phyloP scores from a whole-genome alignment of 2,797 vertebrate genomes.

The Rallus crepitans region DNA sequence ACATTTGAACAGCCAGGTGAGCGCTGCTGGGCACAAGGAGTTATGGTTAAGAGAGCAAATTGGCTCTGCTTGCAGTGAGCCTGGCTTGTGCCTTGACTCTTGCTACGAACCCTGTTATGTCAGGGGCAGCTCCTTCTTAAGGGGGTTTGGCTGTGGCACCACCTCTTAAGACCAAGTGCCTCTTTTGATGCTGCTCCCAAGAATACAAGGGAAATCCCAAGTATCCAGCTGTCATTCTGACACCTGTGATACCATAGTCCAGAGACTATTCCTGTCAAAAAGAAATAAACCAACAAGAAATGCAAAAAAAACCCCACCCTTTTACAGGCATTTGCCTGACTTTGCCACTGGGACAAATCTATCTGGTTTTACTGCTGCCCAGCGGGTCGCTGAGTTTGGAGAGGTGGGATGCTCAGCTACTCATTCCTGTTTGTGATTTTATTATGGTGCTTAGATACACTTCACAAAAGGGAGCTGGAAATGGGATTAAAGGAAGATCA shows the following conservation, averaged over 20 bases:
- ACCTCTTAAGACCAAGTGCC: neutral
- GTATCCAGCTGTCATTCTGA: neutral
- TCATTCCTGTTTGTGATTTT: neutral
- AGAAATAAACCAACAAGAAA: neutral
- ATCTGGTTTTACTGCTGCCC: neutral
- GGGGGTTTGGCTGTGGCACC: neutral
- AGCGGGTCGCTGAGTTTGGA: neutral
- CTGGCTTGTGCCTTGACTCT: neutral
- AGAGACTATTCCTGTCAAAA: neutral
- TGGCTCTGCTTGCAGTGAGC: neutral
- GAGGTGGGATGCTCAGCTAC: neutral
- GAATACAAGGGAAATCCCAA: neutral
- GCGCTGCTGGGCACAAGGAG: neutral
- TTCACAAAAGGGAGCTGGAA: neutral
- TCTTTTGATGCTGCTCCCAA: neutral
- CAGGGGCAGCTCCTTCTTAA: neutral
- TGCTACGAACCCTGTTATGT: neutral
- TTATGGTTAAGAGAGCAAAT: neutral
- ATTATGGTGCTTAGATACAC: neutral
- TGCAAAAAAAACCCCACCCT: neutral
- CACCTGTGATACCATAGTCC: neutral
- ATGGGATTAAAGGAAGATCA: conserved; percentile 46
- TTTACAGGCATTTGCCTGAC: neutral
- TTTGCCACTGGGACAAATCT: conserved; percentile 4
- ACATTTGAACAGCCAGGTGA: neutral